phyloP scores from a whole-genome alignment of 2,888 invertebrate genomes.

The Lottia gigantea region DNA sequence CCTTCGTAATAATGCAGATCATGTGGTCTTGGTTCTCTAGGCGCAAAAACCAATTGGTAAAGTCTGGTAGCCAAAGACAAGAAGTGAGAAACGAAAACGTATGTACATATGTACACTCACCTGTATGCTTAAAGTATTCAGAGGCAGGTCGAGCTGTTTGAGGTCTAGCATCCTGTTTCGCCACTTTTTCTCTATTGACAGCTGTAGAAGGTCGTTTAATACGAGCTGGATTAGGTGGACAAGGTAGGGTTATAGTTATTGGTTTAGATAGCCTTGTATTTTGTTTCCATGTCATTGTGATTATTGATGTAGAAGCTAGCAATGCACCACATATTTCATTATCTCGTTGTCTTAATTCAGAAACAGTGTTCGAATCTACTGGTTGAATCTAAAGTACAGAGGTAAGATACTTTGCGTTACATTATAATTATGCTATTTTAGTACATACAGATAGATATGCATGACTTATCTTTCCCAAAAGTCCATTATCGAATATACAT shows the following conservation, averaged over 20 bases:
- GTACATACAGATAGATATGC: too few relatives aligned
- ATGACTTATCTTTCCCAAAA: too few relatives aligned
- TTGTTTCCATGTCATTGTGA: conserved; percentile 38
- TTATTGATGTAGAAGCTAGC: conserved; percentile 50
- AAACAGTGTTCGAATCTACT: conserved; percentile 48
- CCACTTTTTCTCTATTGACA: conserved; percentile 19
- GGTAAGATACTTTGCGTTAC: too few relatives aligned
- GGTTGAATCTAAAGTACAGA: conserved; percentile 49
- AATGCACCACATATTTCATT: conserved; percentile 43
- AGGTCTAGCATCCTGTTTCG: conserved; percentile 13
- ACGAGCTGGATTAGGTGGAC: conserved; percentile 46
- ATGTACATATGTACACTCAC: background rate
- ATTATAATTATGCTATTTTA: too few relatives aligned
- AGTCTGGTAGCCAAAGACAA: too few relatives aligned
- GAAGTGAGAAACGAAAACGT: too few relatives aligned
- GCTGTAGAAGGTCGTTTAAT: conserved; percentile 52
- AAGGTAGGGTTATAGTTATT: conserved; percentile 49
- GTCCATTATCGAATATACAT: too few relatives aligned
- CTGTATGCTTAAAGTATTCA: conserved; percentile 1
- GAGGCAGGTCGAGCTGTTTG: conserved; percentile 15
- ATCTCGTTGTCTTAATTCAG: conserved; percentile 46
- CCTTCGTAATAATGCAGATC: too few relatives aligned
- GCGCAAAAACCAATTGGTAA: too few relatives aligned
- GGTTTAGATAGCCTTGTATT: conserved; percentile 32
- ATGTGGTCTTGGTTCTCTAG: too few relatives aligned